These are phyloP conservation scores for Oligia fasciuncula DNA, from an alignment of 2,888 invertebrate genomes.

Conservation along the genomic window DNA sequence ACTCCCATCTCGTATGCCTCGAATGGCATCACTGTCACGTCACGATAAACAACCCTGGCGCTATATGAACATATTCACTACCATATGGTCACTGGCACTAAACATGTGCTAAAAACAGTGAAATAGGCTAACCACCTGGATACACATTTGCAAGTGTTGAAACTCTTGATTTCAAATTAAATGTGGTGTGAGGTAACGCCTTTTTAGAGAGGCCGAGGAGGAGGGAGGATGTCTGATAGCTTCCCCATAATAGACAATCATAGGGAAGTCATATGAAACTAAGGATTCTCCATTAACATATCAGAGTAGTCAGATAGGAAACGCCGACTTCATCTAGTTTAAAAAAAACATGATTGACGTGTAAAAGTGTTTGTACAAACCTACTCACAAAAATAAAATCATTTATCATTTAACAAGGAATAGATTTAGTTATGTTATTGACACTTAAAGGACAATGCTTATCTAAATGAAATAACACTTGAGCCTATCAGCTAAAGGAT, in stretches of 20 bases:
- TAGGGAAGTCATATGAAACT: background rate
- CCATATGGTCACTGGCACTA: background rate
- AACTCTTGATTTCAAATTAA: background rate
- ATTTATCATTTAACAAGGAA: background rate
- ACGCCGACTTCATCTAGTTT: too few relatives aligned
- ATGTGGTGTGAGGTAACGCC: background rate
- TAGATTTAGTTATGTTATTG: background rate
- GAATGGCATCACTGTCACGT: slow-evolving; percentile 20
- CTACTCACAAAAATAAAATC: too few relatives aligned
- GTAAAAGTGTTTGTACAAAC: too few relatives aligned
- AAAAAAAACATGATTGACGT: too few relatives aligned
- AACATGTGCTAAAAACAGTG: background rate
- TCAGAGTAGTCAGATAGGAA: too few relatives aligned
- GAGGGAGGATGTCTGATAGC: too few relatives aligned
- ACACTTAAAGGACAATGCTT: background rate
- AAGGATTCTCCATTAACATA: background rate
- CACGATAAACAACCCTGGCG: background rate
- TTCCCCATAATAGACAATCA: background rate
- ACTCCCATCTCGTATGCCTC: background rate
- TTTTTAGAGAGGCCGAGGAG: background rate
- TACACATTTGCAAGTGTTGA: background rate
- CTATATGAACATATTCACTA: background rate
- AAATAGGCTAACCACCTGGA: background rate
- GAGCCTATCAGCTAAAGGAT: slow-evolving; percentile 3
- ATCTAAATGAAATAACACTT: background rate